Conservation (phyloP, 1,140 invertebrate genomes). For the Magallana gigas region DNA sequence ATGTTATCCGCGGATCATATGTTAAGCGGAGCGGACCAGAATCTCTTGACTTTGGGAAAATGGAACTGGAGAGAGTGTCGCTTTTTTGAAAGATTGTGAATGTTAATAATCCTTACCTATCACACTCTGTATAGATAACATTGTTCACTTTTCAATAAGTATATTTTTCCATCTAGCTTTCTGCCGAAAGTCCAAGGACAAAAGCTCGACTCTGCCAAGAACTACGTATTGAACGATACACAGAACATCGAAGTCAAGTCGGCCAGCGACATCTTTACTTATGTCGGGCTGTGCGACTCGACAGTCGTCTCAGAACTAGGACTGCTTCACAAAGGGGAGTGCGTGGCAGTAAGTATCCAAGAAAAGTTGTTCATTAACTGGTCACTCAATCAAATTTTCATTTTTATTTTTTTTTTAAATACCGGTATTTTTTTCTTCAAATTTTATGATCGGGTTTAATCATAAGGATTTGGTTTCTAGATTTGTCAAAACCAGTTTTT, state of each 20-base stretch:
- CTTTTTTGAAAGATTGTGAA: too few species aligned
- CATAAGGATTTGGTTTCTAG: too few species aligned
- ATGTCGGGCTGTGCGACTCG: slow-evolving; percentile 64
- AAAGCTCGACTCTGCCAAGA: slow-evolving; percentile 42
- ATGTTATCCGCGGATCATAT: too few species aligned
- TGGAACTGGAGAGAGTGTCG: too few species aligned
- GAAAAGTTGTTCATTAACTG: background rate
- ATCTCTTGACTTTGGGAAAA: too few species aligned
- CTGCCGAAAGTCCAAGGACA: slow-evolving; percentile 51
- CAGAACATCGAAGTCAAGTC: slow-evolving; percentile 60
- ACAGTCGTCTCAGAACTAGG: slow-evolving; percentile 63
- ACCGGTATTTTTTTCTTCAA: background rate
- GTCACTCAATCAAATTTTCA: background rate
- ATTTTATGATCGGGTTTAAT: too few species aligned
- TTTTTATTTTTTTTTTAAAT: too few species aligned
- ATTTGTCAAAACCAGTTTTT: too few species aligned
- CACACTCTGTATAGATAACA: too few species aligned
- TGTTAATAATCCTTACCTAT: too few species aligned
- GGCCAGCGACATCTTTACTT: slow-evolving; percentile 61
- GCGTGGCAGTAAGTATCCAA: slow-evolving; percentile 65
- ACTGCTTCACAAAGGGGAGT: slow-evolving; percentile 65
- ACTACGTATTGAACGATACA: slow-evolving; percentile 55
- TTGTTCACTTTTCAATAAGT: background rate
- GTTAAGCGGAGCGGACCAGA: too few species aligned
- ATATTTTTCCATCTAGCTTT: slow-evolving; percentile 48